phyloP scores from a whole-genome alignment of 2,113 vertebrate genomes.

The Boulengeromyrus knoepffleri region DNA sequence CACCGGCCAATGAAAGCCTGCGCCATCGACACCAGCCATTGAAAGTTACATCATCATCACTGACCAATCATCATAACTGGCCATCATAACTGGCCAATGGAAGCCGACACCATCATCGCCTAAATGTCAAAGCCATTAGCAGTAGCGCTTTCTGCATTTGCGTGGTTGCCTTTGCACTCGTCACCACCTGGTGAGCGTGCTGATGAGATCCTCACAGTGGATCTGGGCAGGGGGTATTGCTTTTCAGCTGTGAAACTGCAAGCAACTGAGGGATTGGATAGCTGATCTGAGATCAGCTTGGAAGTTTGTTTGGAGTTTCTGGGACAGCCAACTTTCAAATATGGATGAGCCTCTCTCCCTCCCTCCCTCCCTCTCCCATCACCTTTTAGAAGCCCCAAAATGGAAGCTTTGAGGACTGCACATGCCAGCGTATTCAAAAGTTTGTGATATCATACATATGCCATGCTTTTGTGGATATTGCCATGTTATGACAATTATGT shows the following conservation, averaged over 20 bases:
- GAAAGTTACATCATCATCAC: neutral
- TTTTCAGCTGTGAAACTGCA: constrained; percentile 39
- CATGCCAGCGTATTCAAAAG: neutral
- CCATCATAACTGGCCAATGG: neutral
- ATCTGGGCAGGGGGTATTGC: constrained; percentile 34
- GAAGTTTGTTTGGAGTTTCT: constrained; percentile 49
- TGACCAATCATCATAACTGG: neutral
- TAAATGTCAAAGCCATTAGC: neutral
- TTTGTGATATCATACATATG: neutral
- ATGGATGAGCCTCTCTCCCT: constrained; percentile 34
- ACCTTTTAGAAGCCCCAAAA: neutral
- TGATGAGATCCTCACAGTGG: constrained; percentile 32
- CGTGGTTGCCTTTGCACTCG: neutral
- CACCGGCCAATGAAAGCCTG: neutral
- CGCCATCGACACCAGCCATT: neutral
- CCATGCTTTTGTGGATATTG: neutral
- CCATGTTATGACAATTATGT: constrained; percentile 42
- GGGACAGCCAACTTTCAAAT: constrained; percentile 53
- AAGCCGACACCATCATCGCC: neutral
- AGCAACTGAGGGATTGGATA: constrained; percentile 55
- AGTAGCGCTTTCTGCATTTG: neutral
- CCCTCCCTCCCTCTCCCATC: neutral
- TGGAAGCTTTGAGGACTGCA: constrained; percentile 2
- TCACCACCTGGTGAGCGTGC: constrained; percentile 25
- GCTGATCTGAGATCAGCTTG: constrained; percentile 54